A percentile compares a stretch with the other conserved stretches of the same genome.
phyloP scores from a whole-genome alignment of 2,113 vertebrate species.

The Scomber japonicus region DNA sequence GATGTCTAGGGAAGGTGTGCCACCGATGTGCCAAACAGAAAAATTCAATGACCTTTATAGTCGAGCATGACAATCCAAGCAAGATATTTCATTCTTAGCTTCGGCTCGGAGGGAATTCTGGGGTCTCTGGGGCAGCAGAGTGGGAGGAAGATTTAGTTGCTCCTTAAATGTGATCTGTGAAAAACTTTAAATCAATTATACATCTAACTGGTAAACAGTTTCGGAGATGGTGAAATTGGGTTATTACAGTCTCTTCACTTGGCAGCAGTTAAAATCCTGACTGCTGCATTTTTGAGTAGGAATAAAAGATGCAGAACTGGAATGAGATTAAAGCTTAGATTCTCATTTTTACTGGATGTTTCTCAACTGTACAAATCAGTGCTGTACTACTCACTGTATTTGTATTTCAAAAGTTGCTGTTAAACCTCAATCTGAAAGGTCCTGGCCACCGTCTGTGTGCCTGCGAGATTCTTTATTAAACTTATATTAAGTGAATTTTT shows the following conservation, averaged over 20 bases:
- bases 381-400: constrained; percentile 1
- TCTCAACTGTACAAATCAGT: background rate
- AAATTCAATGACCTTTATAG: constrained; percentile 40
- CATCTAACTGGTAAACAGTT: constrained; percentile 53
- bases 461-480: background rate
- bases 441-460: background rate
- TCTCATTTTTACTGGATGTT: constrained; percentile 20
- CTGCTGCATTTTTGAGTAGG: constrained; percentile 47
- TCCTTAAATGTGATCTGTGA: constrained; percentile 53
- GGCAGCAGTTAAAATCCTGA: constrained; percentile 30
- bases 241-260: constrained; percentile 45
- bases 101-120: constrained; percentile 22
- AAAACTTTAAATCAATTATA: constrained; percentile 66
- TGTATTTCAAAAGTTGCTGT: background rate
- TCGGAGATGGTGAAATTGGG: constrained; percentile 41
- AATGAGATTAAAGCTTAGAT: constrained; percentile 49
- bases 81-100: constrained; percentile 16
- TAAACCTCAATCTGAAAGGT: background rate
- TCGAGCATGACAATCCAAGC: constrained; percentile 15
- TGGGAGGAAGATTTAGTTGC: constrained; percentile 28
- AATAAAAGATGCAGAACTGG: constrained; percentile 41
- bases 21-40: constrained; percentile 10
- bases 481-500: background rate
- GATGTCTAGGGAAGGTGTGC: background rate
- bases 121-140: background rate